phyloP scores from a whole-genome alignment of 2,888 invertebrate genomes.

The Pandemis heparana region DNA sequence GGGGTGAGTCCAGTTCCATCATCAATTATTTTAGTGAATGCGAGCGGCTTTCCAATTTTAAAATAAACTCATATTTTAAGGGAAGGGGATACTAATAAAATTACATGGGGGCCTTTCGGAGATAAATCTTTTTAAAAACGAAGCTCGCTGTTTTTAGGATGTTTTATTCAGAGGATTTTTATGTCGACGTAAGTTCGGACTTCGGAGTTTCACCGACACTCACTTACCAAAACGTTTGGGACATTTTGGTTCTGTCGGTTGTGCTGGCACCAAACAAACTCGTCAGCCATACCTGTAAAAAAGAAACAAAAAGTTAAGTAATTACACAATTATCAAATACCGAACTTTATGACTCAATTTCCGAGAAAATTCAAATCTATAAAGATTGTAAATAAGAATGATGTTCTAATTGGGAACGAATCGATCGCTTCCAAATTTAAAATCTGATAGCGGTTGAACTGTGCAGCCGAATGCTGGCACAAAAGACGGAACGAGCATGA shows the following conservation, averaged over 20 bases:
- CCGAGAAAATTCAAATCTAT: conserved; percentile 28
- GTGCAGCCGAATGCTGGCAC: conserved; percentile 71
- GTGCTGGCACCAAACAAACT: neutral
- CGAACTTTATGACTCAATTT: conserved; percentile 34
- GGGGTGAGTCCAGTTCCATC: conserved; percentile 72
- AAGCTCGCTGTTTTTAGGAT: conserved; percentile 28
- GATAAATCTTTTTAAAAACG: conserved; percentile 42
- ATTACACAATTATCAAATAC: conserved; percentile 35
- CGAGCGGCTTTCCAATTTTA: conserved; percentile 78
- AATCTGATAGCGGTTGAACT: conserved; percentile 73
- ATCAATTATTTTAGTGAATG: conserved; percentile 80
- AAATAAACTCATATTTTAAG: conserved; percentile 72
- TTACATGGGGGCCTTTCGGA: conserved; percentile 57
- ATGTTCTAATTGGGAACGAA: conserved; percentile 51
- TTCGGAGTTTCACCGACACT: neutral
- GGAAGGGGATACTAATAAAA: conserved; percentile 73
- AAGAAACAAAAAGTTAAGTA: conserved; percentile 46
- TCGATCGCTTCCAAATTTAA: conserved; percentile 81
- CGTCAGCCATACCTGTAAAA: conserved; percentile 64
- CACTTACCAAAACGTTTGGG: neutral
- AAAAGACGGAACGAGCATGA: conserved; percentile 83
- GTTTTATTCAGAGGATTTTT: conserved; percentile 22
- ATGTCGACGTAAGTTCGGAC: conserved; percentile 7
- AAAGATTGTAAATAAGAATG: conserved; percentile 40
- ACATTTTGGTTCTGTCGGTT: neutral